Evolutionary conservation across 2,797 vertebrate species (phyloP), one percentile per base, ranked within the genome.

Genomic region (Mormyrus proboscirostris): DNA sequence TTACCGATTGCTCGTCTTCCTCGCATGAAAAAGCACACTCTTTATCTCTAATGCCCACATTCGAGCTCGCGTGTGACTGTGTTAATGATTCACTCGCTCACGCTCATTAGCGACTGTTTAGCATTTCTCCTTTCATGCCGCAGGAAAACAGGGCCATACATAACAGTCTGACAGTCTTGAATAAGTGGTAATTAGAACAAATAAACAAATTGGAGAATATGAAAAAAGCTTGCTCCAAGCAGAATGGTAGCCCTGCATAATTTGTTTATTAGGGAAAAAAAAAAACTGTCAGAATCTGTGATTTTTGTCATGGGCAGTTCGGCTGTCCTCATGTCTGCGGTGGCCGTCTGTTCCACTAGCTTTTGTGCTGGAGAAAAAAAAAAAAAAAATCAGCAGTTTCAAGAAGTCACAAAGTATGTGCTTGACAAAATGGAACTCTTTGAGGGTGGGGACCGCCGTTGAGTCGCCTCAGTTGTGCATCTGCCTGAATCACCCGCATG

Each of bases 1-100:
- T 6, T 57, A 86, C 22, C 51, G 51, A 57, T 57, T 33, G 22
- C 22, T 51, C 12, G 85, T 57, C 29, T 83, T 57, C 22, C 49
- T 57, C 51, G 51, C 51, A 86, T 86, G 29, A 86, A 86, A 57
- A 57, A 86, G 29, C 22, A 12, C 29, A 2, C 25, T 55, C 86
- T 59, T 86, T 85, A 90, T 89, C 88, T 90, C 57, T 38, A 86
- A 88, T 62, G 87, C 57, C 84, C 89, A 89, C 88, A 91, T 91
- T 87, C 69, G 51, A n/a, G 53, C 51, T 41, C 29, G 50, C 29
- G 85, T 41, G 44, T 84, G 88, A 90, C 90, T 57, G 90, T 87
- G 88, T 76, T 91, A 92, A 93, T 87, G 88, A 90, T 91, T 92
- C 59, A 85, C 76, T 88, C 88, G 79, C 57, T 89, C 51, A 90